Base-by-base conservation (phyloP, 1,140 invertebrate species). In the Pseudomyrmex sp. region DNA sequence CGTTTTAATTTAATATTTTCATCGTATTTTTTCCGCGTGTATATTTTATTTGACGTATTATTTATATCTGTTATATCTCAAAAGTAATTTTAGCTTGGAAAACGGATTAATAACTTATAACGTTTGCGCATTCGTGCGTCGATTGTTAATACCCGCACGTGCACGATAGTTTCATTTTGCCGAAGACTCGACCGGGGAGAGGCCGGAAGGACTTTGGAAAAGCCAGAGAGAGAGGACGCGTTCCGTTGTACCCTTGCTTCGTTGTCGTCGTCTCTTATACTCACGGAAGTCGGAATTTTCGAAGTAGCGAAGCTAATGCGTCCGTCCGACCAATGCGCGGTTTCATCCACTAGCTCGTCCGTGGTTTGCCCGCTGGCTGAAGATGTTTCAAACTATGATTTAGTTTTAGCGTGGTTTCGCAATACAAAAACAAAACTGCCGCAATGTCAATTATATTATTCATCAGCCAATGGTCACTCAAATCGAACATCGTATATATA, bases 171-270 rank as follows among this genome's bases (percentile, higher is more conserved):
- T 58, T 69, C n/a, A 56, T 35, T 68, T 13, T 13, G 12, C 8
- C 2, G 13, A 50, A 68, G 23, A 70, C 15, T 48, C 20, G 65
- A 46, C 35, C 26, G 15, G 58, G 44, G 13, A 79, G 69, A 70
- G 52, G 54, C 76, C 76, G 76, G 76, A 70, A 79, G 76, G 76
- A 59, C 35, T 79, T 70, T 79, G n/a, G 76, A 59, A 15, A 70
- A 13, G 35, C 76, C 13, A 69, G 46, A 35, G 35, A 35, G 35
- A 35, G 52, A 79, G 48, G 65, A 70, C 15, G 54, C 73, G 44
- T 79, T 79, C 20, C 44, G 54, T 48, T 69, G 52, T 79, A 79
- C 46, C 50, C 65, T 52, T 12, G 9, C 35, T 56, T 79, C 76
- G 76, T 50, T 35, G 48, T 59, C 54, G 65, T 79, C 35, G 52